Base-by-base conservation (phyloP, 2,888 invertebrate species). In the Lypha dubia region DNA sequence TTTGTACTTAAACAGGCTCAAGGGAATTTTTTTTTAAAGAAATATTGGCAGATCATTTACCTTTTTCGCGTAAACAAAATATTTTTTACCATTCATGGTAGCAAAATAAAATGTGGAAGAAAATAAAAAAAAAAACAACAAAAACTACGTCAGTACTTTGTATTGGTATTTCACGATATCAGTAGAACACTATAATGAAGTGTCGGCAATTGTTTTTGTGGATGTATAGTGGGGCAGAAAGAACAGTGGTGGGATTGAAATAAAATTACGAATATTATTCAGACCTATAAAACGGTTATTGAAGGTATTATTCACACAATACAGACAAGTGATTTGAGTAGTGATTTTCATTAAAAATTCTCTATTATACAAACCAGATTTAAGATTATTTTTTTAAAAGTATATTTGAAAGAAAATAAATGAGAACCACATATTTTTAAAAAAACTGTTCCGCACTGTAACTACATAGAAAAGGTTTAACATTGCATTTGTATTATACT, bases 21-120 rank as follows among this genome's bases (percentile, higher is more conserved):
- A 71, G 22, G 22, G 32, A 20, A 13, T 17, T 75, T 32, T 68
- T 41, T n/a, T 65, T 56, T 35, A 32, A 28, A n/a, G 13, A 53
- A 8, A 44, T 38, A 51, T 44, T 68, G 22, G 32, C 53, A 65
- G 71, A 79, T 79, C 74, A 79, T 83, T 83, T 83, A 74, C 73
- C 83, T 83, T 74, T 79, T 68, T 35, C 20, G 73, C 60, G 62
- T 68, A 74, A 79, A 80, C 65, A 71, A 65, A 56, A 46, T 8
- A 32, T 73, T 70, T 58, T 46, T 32, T 38, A 1, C 35, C 28
- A 28, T 53, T 28, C 11, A 24, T 24, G 41, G 11, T 53, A n/a
- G 24, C 13, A 53, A 28, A 28, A 5, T 15, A n/a, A n/a, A 53
- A 38, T 41, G 22, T 35, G 15, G 5, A 38, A 51, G 9, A 68